Base-by-base conservation (phyloP, 1,140 invertebrate genomes). In the Diuraphis noxia region DNA sequence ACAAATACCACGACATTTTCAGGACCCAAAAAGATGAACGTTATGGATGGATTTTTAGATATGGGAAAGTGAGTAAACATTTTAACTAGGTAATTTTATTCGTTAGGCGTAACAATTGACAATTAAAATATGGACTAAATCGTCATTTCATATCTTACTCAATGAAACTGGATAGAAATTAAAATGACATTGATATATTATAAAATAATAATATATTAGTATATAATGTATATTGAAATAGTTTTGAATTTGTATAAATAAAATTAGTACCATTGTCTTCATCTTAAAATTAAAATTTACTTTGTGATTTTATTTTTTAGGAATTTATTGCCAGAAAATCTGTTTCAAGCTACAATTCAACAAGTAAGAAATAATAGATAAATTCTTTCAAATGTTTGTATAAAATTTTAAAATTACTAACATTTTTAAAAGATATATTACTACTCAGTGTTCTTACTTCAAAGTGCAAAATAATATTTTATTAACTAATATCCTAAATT, bases 291-390 rank as follows among this genome's bases (percentile, higher is more conserved):
- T 17, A n/a, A 63, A n/a, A 63, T 63, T n/a, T 63, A 63, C n/a
- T 72, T 72, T n/a, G 4, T 17, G 0, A n/a, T 72, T 72, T 92
- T 88, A 13, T 46, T 85, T 84, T 95, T 93, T 94, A 98, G 96
- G 94, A 98, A 98, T 94, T 96, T 98, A 93, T 96, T 98, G 93
- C 96, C 97, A 23, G 97, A 97, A 93, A 98, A 98, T 95, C 95
- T 98, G 90, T 97, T 98, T 93, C 96, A 97, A 94, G 97, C 97
- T 81, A 96, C 97, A 49, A 97, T 98, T 93, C 96, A 97, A 94
- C 97, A 96, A 94, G 95, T 96, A 93, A 94, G 93, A 41, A 3
- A 90, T 52, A 87, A 89, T 38, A 36, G 25, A n/a, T 52, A 25
- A 36, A 36, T 52, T 23, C 52, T 82, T 52, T 79, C 46, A 4